Evolutionary conservation across 2,888 invertebrate species (phyloP).

Genomic region (Apocheima hispidaria): DNA sequence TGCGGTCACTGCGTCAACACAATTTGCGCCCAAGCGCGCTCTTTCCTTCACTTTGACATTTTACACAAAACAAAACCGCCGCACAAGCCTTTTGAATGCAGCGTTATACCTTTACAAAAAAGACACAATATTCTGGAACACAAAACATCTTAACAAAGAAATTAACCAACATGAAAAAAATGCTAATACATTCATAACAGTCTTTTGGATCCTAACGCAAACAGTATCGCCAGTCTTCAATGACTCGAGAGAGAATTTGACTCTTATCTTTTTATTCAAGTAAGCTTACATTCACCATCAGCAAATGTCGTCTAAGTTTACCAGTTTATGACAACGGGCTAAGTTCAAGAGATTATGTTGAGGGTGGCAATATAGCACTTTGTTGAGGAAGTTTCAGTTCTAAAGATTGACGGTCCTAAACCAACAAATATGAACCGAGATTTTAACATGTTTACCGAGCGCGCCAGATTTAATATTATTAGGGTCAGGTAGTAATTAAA

Average conservation of each 20-base stretch:
- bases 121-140: constrained; percentile 42
- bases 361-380: constrained; percentile 34
- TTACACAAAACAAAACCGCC: constrained; percentile 75
- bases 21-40: constrained; percentile 65
- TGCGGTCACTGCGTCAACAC: constrained; percentile 74
- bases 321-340: constrained; percentile 36
- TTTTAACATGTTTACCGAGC: constrained; percentile 40
- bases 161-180: not conserved
- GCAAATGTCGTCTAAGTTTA: constrained; percentile 33
- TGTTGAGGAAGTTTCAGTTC: constrained; percentile 35
- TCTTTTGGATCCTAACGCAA: not conserved
- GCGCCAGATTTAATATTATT: constrained; percentile 37
- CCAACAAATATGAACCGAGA: constrained; percentile 38
- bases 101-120: constrained; percentile 42
- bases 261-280: constrained; percentile 20
- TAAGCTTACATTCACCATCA: constrained; percentile 26
- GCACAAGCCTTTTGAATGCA: constrained; percentile 69
- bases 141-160: not conserved
- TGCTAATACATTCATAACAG: no score
- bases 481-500: constrained; percentile 40
- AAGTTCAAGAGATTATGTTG: constrained; percentile 36
- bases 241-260: not conserved
- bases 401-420: constrained; percentile 42
- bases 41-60: constrained; percentile 79
- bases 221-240: not conserved